Conservation (phyloP, 2,888 invertebrate species). For the Therioaphis trifolii region DNA sequence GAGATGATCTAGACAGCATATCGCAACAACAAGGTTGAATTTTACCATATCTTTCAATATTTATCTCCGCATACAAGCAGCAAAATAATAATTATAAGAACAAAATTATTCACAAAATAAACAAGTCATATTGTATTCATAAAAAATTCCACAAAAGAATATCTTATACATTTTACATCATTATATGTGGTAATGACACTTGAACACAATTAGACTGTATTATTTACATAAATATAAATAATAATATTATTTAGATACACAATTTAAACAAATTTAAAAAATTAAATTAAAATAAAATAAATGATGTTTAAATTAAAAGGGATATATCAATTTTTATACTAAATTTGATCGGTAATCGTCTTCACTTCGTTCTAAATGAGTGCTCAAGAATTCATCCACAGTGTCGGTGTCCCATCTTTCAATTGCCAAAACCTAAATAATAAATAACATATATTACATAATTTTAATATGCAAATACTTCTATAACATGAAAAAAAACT, state of each 20-base stretch:
- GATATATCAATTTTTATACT: slow-evolving; percentile 64
- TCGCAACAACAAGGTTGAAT: not conserved
- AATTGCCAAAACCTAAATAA: slow-evolving; percentile 83
- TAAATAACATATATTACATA: no score
- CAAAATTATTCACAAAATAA: not conserved
- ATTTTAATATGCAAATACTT: no score
- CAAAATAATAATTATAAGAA: not conserved
- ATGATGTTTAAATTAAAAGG: no score
- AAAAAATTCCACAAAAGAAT: no score
- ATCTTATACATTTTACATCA: no score
- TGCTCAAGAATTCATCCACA: slow-evolving; percentile 93
- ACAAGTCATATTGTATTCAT: no score
- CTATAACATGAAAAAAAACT: no score
- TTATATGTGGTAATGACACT: not conserved
- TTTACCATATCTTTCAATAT: not conserved
- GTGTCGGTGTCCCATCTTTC: slow-evolving; percentile 99
- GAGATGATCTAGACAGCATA: no score
- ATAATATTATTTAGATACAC: not conserved
- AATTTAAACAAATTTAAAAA: not conserved
- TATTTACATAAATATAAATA: not conserved
- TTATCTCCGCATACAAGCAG: not conserved
- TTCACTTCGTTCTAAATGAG: slow-evolving; percentile 75
- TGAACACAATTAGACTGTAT: not conserved
- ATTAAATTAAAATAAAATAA: not conserved
- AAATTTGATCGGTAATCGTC: slow-evolving; percentile 67